phyloP scores from a whole-genome alignment of 2,113 vertebrate species.

The Pteropus alecto region DNA sequence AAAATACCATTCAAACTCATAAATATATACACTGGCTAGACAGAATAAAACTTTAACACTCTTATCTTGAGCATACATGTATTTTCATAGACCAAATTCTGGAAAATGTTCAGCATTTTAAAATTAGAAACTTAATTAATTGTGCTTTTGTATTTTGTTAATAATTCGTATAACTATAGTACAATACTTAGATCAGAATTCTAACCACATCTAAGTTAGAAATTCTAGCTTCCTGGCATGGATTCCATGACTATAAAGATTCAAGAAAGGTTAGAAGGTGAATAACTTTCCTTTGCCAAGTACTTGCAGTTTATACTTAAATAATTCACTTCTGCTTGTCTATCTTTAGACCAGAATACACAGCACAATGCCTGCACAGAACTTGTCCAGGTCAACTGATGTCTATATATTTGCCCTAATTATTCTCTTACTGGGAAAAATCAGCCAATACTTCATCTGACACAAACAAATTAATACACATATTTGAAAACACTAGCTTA shows the following conservation, averaged over 20 bases:
- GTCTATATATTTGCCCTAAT: neutral
- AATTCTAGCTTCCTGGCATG: slow-evolving; percentile 9
- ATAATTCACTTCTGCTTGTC: neutral
- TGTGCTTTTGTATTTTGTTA: neutral
- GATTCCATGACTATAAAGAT: neutral
- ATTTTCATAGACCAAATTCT: neutral
- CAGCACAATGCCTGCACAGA: neutral
- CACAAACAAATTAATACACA: neutral
- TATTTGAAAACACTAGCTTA: neutral
- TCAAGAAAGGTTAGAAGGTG: neutral
- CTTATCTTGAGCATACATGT: neutral
- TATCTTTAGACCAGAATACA: neutral
- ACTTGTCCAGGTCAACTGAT: neutral
- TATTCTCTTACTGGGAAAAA: neutral
- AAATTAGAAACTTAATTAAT: neutral
- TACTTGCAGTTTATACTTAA: slow-evolving; percentile 22
- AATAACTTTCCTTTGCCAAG: neutral
- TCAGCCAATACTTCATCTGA: neutral
- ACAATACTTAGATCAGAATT: slow-evolving; percentile 3
- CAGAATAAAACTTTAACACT: neutral
- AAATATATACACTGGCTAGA: neutral
- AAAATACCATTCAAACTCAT: neutral
- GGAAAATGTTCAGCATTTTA: neutral
- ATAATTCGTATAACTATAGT: neutral
- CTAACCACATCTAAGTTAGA: neutral